These are phyloP conservation scores for Lytechinus pictus DNA, from an alignment of 35 echinoderm and acorn worm genomes.

Conservation along the genomic window DNA sequence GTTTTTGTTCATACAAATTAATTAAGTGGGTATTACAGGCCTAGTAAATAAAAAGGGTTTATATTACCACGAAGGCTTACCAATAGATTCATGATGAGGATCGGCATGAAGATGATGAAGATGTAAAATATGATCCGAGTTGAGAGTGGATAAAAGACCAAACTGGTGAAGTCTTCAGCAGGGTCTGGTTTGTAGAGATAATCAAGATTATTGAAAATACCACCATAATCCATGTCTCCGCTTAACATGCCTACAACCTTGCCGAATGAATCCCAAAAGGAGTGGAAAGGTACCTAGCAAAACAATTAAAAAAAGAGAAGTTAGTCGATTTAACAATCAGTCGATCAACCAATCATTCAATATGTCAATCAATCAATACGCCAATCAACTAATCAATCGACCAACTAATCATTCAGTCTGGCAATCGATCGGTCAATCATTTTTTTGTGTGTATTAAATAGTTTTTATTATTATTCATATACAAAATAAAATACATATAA, in stretches of 20 bases:
- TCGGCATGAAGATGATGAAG: slow-evolving; percentile 52
- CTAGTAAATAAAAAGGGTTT: neutral
- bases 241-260: slow-evolving; percentile 15
- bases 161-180: slow-evolving; percentile 2
- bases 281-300: slow-evolving; percentile 20
- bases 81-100: slow-evolving; percentile 40
- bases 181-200: neutral
- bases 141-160: slow-evolving; percentile 7
- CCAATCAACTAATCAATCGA: too few relatives aligned
- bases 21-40: too few relatives aligned
- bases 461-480: too few relatives aligned
- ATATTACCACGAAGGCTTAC: neutral
- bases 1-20: too few relatives aligned
- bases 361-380: too few relatives aligned
- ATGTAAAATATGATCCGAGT: slow-evolving; percentile 20
- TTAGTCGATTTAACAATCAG: too few relatives aligned
- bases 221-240: slow-evolving; percentile 29
- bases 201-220: slow-evolving; percentile 13
- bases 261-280: neutral
- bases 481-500: too few relatives aligned
- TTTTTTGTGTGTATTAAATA: too few relatives aligned
- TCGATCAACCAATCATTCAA: too few relatives aligned
- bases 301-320: neutral
- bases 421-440: too few relatives aligned
- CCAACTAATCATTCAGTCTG: too few relatives aligned